Base-by-base conservation (phyloP, 2,113 vertebrate genomes). In the Sylvilagus bachmani region DNA sequence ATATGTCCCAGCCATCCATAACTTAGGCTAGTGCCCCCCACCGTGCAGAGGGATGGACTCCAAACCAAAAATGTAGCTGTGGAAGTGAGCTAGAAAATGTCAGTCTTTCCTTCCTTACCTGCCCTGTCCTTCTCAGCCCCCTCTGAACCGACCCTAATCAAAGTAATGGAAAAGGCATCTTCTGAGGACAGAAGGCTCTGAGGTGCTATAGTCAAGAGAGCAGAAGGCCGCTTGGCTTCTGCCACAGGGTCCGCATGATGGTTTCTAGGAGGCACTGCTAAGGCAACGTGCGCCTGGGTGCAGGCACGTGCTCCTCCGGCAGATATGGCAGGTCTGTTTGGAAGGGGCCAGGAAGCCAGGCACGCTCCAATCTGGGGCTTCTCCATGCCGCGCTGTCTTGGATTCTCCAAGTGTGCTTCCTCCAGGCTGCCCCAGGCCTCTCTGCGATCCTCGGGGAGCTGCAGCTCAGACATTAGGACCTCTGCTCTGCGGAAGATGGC, bases 1-100 rank as follows among this genome's bases (percentile, higher is more conserved):
- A 2, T 19, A 1, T 36, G 27, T 73, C 75, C 38, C n/a, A 85
- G 53, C 25, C 70, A 53, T 6, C n/a, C 25, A 22, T n/a, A 27
- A 31, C 33, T 58, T 81, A 82, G n/a, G 44, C 58, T 85, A 69
- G 62, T 29, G 82, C 66, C 29, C 38, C 38, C 58, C 29, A 71
- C 49, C 36, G 29, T 6, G 44, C 33, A 53, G 27, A 22, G 36
- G 77, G 36, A 86, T 22, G 58, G 73, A 27, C 33, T 80, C 44
- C 67, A 92, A 71, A 53, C 55, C 61, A 69, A 85, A 74, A n/a
- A 9, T 5, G 77, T 31, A 31, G 38, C 16, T 92, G 69, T 75
- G n/a, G 55, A 69, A 33, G 89, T 67, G 44, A 81, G 51, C 84
- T 75, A 70, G 71, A 69, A 91, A 93, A 93, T 29, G 19, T 78